Conservation (phyloP, 2,888 invertebrate genomes). For the Acleris sparsana region DNA sequence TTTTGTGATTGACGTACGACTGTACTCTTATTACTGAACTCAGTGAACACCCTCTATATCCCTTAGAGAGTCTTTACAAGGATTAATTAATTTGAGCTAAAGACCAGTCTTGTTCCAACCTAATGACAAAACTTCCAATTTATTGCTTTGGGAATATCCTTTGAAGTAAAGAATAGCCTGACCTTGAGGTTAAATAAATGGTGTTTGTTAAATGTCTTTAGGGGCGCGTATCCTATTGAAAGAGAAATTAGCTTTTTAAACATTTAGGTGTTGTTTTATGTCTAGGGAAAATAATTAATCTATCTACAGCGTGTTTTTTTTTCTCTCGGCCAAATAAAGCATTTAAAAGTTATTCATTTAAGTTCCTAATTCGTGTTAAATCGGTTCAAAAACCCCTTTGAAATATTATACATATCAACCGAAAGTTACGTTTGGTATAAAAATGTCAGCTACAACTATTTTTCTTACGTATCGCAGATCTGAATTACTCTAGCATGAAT, state of each 20-base stretch:
- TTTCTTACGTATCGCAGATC: no score
- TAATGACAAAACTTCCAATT: slow-evolving; percentile 24
- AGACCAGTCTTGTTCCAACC: slow-evolving; percentile 33
- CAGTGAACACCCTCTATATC: background rate
- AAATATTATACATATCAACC: no score
- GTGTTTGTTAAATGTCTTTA: slow-evolving; percentile 1
- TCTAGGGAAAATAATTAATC: background rate
- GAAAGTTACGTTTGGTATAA: no score
- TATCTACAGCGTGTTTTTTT: background rate
- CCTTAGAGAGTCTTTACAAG: slow-evolving; percentile 3
- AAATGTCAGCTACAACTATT: no score
- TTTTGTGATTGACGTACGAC: no score
- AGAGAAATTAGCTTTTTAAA: background rate
- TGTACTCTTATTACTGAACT: background rate
- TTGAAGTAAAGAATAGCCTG: background rate
- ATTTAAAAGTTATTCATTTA: no score
- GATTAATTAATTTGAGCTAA: slow-evolving; percentile 44
- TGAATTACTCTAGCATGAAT: no score
- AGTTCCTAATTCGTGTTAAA: no score
- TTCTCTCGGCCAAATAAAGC: no score
- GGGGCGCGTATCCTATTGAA: background rate
- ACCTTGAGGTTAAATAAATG: background rate
- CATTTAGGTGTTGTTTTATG: background rate
- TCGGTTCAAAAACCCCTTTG: no score
- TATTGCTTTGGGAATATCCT: slow-evolving; percentile 17